phyloP scores from a whole-genome alignment of 2,888 invertebrate species.

The Drosophila rubida region DNA sequence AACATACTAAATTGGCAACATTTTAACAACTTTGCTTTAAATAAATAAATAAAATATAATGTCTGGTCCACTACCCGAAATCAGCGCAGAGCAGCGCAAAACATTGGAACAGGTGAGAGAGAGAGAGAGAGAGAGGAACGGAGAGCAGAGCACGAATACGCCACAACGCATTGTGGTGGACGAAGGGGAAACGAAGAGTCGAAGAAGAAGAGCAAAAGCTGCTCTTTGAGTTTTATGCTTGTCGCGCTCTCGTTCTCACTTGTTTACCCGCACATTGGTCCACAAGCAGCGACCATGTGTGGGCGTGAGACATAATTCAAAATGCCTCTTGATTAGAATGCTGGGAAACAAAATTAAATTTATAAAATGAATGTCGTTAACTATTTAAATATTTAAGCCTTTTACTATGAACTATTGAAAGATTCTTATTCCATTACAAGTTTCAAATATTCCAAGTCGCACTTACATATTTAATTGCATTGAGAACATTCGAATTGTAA shows the following conservation, averaged over 20 bases:
- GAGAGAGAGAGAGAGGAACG: not conserved
- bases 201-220: conserved; percentile 3
- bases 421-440: too few species aligned
- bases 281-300: not conserved
- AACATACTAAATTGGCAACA: conserved; percentile 52
- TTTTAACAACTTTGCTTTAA: conserved; percentile 42
- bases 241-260: not conserved
- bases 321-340: not conserved
- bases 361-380: too few species aligned
- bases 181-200: conserved; percentile 54
- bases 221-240: conserved; percentile 3
- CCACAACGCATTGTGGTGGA: too few species aligned
- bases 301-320: not conserved
- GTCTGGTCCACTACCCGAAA: conserved; percentile 74
- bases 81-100: conserved; percentile 65
- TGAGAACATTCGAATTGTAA: not conserved
- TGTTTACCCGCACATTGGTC: conserved; percentile 6
- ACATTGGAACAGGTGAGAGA: conserved; percentile 68
- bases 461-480: too few species aligned
- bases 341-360: not conserved
- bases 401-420: too few species aligned
- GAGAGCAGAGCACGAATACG: not conserved
- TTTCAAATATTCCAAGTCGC: too few species aligned
- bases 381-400: too few species aligned
- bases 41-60: conserved; percentile 47